Evolutionary conservation across 2,113 vertebrate genomes (phyloP).

Genomic region (Myanophis thanlyinensis): DNA sequence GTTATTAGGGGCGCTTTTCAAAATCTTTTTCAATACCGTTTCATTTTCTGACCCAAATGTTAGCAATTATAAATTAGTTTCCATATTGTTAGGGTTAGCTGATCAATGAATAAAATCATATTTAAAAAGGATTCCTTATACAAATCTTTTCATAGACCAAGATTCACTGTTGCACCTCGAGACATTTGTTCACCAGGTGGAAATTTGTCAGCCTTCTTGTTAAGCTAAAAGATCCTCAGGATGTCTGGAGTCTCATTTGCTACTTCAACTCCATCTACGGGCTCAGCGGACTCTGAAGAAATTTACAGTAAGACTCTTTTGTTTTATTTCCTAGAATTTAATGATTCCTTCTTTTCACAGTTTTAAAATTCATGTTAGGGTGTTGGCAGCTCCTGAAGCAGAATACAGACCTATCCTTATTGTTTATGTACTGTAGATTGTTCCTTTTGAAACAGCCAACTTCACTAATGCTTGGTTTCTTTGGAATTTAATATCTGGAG

Average conservation of each 20-base stretch:
- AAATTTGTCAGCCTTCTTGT: constrained; percentile 7
- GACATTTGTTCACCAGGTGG: background rate
- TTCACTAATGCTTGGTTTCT: constrained; percentile 1
- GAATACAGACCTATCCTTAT: background rate
- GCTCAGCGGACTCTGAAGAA: background rate
- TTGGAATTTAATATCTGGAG: background rate
- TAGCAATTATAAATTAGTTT: background rate
- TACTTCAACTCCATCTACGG: background rate
- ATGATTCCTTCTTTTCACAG: background rate
- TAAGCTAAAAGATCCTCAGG: background rate
- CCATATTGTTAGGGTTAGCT: background rate
- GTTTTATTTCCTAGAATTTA: constrained; percentile 4
- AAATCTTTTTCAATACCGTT: background rate
- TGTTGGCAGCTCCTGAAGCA: background rate
- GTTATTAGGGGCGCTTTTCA: background rate
- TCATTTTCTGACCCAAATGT: background rate
- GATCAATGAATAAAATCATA: background rate
- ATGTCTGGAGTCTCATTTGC: constrained; percentile 19
- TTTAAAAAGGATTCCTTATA: background rate
- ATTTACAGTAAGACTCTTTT: constrained; percentile 29
- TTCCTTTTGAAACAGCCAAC: background rate
- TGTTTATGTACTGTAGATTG: background rate
- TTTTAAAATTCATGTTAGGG: background rate
- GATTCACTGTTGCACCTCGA: background rate
- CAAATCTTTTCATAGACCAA: background rate